Conservation (phyloP, 2,888 invertebrate genomes). For the Dioctria linearis region DNA sequence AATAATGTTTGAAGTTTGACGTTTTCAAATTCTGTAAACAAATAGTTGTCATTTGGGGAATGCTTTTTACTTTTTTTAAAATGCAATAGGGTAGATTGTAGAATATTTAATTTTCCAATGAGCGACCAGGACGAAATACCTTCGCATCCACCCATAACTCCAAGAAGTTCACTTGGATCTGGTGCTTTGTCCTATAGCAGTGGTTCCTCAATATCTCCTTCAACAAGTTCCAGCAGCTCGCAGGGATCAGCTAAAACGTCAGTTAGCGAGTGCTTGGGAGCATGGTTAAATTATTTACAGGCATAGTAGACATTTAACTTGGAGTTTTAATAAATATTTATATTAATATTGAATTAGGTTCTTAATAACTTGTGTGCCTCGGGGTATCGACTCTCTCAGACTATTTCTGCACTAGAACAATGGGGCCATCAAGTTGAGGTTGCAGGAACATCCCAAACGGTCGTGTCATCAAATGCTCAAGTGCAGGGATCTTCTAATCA, state of each 20-base stretch:
- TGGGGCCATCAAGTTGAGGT: slow-evolving; percentile 63
- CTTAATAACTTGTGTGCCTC: slow-evolving; percentile 77
- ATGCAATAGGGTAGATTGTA: not conserved
- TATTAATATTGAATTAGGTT: slow-evolving; percentile 69
- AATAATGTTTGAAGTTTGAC: not conserved
- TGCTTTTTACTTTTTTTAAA: not conserved
- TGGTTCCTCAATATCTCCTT: slow-evolving; percentile 62
- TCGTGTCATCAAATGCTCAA: slow-evolving; percentile 6
- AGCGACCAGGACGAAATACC: slow-evolving; percentile 62
- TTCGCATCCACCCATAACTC: slow-evolving; percentile 61
- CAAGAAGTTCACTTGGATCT: slow-evolving; percentile 61
- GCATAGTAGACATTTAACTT: slow-evolving; percentile 53
- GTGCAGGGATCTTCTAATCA: slow-evolving; percentile 44
- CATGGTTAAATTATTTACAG: slow-evolving; percentile 66
- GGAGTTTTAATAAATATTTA: not conserved
- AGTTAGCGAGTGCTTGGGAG: slow-evolving; percentile 65
- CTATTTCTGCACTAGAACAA: slow-evolving; percentile 74
- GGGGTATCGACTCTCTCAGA: slow-evolving; percentile 76
- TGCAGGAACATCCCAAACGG: not conserved
- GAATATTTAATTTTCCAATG: slow-evolving; percentile 52
- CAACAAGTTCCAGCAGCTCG: slow-evolving; percentile 64
- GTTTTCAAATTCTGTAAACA: not conserved
- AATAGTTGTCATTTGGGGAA: not conserved
- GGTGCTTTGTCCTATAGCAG: slow-evolving; percentile 62
- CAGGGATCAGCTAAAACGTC: slow-evolving; percentile 65